A percentile compares a stretch with the other conserved stretches of the same genome.
Evolutionary conservation across 2,113 vertebrate species (phyloP).

Genomic region (Halcyon senegalensis): DNA sequence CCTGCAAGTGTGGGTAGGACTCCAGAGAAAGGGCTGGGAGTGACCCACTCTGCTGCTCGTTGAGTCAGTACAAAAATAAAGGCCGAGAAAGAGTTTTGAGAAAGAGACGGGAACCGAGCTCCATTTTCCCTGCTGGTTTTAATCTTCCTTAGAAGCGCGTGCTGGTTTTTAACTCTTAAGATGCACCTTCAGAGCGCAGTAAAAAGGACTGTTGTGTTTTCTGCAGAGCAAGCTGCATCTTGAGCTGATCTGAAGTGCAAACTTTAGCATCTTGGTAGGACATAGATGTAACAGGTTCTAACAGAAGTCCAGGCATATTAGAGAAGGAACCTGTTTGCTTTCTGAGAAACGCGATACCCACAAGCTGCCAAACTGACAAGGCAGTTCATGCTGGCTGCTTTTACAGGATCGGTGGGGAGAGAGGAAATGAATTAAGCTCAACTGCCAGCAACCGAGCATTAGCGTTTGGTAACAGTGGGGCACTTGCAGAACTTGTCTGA

Average conservation of each 20-base stretch:
- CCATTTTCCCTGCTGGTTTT: background rate
- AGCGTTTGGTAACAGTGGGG: background rate
- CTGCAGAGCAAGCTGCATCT: background rate
- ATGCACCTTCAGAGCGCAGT: background rate
- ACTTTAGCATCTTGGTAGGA: background rate
- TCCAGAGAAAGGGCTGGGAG: background rate
- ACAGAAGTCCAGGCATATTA: background rate
- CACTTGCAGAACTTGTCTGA: background rate
- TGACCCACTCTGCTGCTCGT: background rate
- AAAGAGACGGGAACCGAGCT: background rate
- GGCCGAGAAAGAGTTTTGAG: background rate
- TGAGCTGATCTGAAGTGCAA: background rate
- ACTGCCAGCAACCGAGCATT: background rate
- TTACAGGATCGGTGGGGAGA: background rate
- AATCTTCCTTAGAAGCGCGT: background rate
- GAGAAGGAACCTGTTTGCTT: background rate
- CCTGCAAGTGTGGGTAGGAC: background rate
- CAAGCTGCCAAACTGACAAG: background rate
- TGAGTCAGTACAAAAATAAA: background rate
- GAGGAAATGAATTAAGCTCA: background rate
- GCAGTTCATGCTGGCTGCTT: background rate
- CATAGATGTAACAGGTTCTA: rapidly evolving
- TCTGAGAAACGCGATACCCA: background rate
- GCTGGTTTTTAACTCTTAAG: background rate
- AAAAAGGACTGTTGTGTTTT: background rate